Evolutionary conservation across 2,113 vertebrate genomes (phyloP).

Genomic region (Perccottus glenii): DNA sequence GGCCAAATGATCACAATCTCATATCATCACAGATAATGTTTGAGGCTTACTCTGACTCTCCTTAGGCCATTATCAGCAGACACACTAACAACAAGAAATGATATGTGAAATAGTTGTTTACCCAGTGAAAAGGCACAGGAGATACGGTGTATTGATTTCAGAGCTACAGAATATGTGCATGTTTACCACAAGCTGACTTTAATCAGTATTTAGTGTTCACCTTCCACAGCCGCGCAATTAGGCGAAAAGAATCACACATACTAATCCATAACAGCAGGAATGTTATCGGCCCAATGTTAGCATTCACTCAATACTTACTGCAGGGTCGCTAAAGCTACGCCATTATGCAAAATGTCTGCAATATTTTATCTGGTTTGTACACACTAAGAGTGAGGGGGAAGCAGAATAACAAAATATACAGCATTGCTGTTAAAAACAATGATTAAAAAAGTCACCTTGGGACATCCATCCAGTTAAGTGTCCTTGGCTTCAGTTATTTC

Average conservation of each 20-base stretch:
- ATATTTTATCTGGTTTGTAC: constrained; percentile 19
- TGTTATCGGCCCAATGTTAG: constrained; percentile 34
- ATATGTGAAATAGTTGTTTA: not conserved
- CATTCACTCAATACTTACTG: constrained; percentile 40
- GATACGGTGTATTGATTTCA: not conserved
- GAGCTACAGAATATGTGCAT: not conserved
- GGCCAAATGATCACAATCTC: not conserved
- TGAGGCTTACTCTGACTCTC: too few species aligned
- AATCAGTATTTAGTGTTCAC: constrained; percentile 5
- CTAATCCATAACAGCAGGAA: constrained; percentile 46
- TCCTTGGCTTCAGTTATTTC: constrained; percentile 37
- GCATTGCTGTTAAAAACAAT: constrained; percentile 30
- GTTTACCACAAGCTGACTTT: not conserved
- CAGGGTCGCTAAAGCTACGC: constrained; percentile 31
- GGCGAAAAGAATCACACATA: constrained; percentile 34
- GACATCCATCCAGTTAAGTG: constrained; percentile 12
- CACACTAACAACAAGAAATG: not conserved
- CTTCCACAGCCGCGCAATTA: constrained; percentile 44
- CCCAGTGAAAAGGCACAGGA: not conserved
- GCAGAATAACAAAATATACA: constrained; percentile 12
- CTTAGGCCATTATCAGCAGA: not conserved
- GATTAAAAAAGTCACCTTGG: constrained; percentile 49
- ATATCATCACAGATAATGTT: not conserved
- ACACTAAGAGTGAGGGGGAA: constrained; percentile 1
- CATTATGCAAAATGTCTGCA: constrained; percentile 49